Base-by-base conservation (phyloP, 2,113 vertebrate species). In the Phocoena phocoena region DNA sequence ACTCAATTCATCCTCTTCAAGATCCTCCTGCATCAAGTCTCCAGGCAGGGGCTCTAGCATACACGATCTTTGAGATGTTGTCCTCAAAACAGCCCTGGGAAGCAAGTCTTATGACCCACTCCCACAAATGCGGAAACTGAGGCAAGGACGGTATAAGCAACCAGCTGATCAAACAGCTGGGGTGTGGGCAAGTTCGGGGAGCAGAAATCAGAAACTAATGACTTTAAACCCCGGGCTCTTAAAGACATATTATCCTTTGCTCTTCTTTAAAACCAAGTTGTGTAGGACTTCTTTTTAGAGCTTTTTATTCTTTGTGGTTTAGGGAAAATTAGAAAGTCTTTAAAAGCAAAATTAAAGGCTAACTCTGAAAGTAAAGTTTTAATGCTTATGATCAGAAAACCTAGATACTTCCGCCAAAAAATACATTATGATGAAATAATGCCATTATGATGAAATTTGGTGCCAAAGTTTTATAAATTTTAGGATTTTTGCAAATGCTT, bases 301-400 rank as follows among this genome's bases (percentile, higher is more conserved):
- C 28, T 90, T 93, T 11, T 38, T 65, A 25, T 82, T 88, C 41
- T 85, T 89, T 89, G 41, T 76, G 88, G 26, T 71, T 50, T 60
- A 70, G 28, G 23, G 14, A 12, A 50, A 92, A 65, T 89, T 55
- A 50, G 68, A 73, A 85, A 88, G 50, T 76, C 31, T 87, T 73
- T 88, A 63, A 67, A 71, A 67, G 62, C 25, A 92, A 96, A 94
- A 88, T 89, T 26, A 87, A 83, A 96, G 53, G n/a, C 41, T 76
- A 86, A 77, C 9, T 50, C 58, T 67, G 33, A 5, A 53, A 62
- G 82, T 50, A 82, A 96, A 70, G 3, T 67, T 94, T 71, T 79
- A 86, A 92, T 87, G 36, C 55, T 21, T 82, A 90, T 38, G 63
- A 93, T 62, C n/a, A 55, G 74, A 80, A 23, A 95, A 47, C 0